Conservation (phyloP, 2,113 vertebrate genomes). For the Cyanoderma ruficeps region DNA sequence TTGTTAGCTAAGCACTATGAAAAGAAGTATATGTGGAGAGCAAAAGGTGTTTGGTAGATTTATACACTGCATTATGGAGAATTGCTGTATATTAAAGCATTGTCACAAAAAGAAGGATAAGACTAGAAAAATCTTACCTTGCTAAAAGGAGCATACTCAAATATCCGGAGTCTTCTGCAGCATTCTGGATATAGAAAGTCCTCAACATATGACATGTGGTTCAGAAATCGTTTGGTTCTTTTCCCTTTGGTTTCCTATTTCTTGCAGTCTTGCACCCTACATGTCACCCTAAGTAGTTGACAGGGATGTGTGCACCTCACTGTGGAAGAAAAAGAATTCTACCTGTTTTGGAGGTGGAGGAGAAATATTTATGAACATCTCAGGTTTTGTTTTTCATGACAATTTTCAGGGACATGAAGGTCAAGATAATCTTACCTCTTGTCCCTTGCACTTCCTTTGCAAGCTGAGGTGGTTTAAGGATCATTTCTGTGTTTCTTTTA, state of each 20-base stretch:
- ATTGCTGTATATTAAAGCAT: not conserved
- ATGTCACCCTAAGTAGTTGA: not conserved
- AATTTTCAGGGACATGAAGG: fast-evolving
- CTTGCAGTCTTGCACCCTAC: not conserved
- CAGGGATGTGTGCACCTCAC: not conserved
- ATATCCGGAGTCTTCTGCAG: not conserved
- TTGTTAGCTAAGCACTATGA: not conserved
- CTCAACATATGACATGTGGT: fast-evolving
- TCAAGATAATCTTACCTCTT: not conserved
- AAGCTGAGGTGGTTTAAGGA: not conserved
- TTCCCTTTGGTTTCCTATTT: not conserved
- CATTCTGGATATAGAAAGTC: not conserved
- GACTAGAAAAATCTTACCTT: not conserved
- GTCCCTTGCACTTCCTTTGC: not conserved
- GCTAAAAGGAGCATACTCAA: not conserved
- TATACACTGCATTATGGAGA: not conserved
- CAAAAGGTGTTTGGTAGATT: not conserved
- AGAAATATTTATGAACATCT: not conserved
- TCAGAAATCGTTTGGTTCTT: not conserved
- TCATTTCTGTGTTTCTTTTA: not conserved
- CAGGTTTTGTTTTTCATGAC: not conserved
- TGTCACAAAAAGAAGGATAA: not conserved
- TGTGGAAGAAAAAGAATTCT: not conserved
- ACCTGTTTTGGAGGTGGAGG: not conserved
- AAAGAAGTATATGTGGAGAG: not conserved